Base-by-base conservation (phyloP, 2,888 invertebrate species). In the Cataglyphis livida region DNA sequence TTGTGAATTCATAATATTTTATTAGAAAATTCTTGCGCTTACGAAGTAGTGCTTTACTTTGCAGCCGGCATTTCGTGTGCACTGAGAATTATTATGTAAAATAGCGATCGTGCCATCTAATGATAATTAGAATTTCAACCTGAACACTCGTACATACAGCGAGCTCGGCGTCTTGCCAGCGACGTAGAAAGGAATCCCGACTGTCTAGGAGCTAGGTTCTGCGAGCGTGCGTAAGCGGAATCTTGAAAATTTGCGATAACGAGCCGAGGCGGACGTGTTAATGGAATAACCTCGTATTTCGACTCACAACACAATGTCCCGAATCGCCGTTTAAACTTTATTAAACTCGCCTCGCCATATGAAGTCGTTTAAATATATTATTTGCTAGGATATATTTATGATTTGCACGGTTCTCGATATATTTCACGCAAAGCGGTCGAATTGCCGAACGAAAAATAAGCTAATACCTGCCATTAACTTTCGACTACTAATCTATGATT, bases 171-270 rank as follows among this genome's bases (percentile, higher is more conserved):
- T 81, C 65, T 70, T 68, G 68, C 82, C 61, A 57, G 57, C 62
- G 44, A 61, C 25, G 70, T 18, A 57, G 68, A 81, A 81, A 73
- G 64, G 73, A 78, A 73, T 71, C 66, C 78, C 57, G 74, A 68
- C 68, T 73, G 71, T 54, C 38, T 71, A 76, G 54, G 10, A 41
- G 21, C 38, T 74, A 71, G 32, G 35, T 15, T 61, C 78, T 70
- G 75, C 65, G 62, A 76, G 54, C 25, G 68, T 59, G 61, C 71
- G 65, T 81, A 66, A 84, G 70, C 78, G 75, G 82, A 73, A 64
- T 82, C 82, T 82, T 75, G 87, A 88, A 90, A 87, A 87, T 90
- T 85, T 76, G 84, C 73, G 84, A 64, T 84, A 89, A 90, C 82
- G 84, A 82, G 76, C 64, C 44, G 61, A 57, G 82, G 74, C 38